phyloP scores from a whole-genome alignment of 2,113 vertebrate genomes.

The Helogale parvula region DNA sequence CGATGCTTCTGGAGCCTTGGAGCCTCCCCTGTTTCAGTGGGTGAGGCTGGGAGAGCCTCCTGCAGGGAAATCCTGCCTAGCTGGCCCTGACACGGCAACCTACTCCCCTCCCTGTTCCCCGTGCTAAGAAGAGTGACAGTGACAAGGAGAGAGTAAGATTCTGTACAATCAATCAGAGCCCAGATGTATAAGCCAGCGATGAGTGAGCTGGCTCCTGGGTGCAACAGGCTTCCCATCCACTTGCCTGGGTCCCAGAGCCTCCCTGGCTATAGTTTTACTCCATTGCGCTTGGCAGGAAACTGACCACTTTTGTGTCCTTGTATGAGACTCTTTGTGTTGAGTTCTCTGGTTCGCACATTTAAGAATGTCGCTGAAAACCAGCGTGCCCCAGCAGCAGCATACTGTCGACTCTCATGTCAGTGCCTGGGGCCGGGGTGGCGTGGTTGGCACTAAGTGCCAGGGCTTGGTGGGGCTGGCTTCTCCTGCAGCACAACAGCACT shows the following conservation, averaged over 20 bases:
- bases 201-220: rapidly evolving
- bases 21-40: neutral
- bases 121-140: neutral
- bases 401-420: neutral
- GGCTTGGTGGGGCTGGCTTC: neutral
- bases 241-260: too few relatives aligned
- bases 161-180: neutral
- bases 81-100: neutral
- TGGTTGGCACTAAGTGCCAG: rapidly evolving
- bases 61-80: neutral
- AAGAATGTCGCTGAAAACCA: neutral
- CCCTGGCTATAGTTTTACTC: neutral
- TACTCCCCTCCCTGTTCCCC: neutral
- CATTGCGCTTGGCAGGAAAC: neutral
- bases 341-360: conserved; percentile 8
- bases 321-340: neutral
- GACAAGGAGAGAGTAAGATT: neutral
- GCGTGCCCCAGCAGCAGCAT: too few relatives aligned
- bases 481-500: neutral
- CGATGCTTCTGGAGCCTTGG: neutral
- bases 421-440: rapidly evolving
- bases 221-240: neutral
- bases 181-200: neutral
- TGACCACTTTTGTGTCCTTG: neutral
- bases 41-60: neutral